phyloP scores from a whole-genome alignment of 2,797 vertebrate species.

The Sandelia bainsii region DNA sequence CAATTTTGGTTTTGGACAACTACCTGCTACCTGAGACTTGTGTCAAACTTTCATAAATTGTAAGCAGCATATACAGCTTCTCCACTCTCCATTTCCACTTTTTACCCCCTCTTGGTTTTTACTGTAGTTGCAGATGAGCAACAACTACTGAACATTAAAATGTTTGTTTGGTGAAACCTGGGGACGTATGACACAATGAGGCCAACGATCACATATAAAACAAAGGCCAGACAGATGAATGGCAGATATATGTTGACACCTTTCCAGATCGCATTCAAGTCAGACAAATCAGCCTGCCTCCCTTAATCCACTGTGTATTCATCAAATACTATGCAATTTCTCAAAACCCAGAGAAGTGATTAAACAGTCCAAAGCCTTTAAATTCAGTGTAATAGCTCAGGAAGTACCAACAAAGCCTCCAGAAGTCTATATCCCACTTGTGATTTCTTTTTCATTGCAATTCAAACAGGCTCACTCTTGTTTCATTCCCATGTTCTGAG shows the following conservation, averaged over 20 bases:
- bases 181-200: conserved; percentile 35
- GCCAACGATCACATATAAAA: conserved; percentile 34
- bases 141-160: neutral
- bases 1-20: neutral
- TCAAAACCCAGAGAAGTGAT: conserved; percentile 35
- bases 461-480: conserved; percentile 36
- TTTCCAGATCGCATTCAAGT: conserved; percentile 37
- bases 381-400: conserved; percentile 44
- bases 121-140: conserved; percentile 5
- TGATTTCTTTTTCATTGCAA: conserved; percentile 45
- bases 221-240: conserved; percentile 25
- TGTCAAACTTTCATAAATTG: neutral
- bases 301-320: conserved; percentile 45
- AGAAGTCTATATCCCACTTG: conserved; percentile 37
- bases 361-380: conserved; percentile 43
- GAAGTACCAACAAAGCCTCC: conserved; percentile 54
- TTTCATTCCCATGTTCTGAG: conserved; percentile 42
- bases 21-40: neutral
- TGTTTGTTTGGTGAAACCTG: conserved; percentile 3
- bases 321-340: conserved; percentile 48
- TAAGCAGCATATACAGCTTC: neutral
- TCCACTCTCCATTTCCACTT: neutral
- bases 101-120: conserved; percentile 24
- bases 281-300: conserved; percentile 27
- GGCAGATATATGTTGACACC: conserved; percentile 38